These are phyloP conservation scores for Entomyzon cyanotis DNA, from an alignment of 2,113 vertebrate genomes.

Conservation along the genomic window DNA sequence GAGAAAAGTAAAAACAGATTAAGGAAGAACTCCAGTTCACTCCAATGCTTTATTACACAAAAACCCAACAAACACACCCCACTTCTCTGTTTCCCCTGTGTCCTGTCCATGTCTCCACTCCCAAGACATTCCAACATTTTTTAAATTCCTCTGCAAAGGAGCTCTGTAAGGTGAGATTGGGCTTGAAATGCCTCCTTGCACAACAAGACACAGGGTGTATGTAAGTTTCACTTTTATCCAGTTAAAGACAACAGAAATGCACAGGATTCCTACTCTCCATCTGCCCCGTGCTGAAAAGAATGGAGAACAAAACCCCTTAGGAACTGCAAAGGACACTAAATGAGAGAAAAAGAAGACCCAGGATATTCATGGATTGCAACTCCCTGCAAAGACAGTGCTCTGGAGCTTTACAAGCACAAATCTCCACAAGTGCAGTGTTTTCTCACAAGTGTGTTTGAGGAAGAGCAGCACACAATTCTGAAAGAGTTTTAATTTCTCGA, in stretches of 20 bases:
- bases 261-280: not conserved
- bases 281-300: not conserved
- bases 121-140: conserved; percentile 64
- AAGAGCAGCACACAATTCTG: not conserved
- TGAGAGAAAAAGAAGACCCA: not conserved
- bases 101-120: conserved; percentile 23
- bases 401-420: not conserved
- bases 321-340: not conserved
- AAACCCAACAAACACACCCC: conserved; percentile 24
- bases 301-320: not conserved
- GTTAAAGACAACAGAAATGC: not conserved
- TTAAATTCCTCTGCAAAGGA: conserved; percentile 27
- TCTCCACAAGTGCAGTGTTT: not conserved
- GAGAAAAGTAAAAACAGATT: conserved; percentile 45
- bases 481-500: not conserved
- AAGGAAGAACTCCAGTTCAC: conserved; percentile 25
- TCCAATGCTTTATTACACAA: not conserved
- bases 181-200: not conserved
- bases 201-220: not conserved
- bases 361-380: not conserved
- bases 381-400: not conserved
- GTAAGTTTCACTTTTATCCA: not conserved
- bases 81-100: conserved; percentile 7
- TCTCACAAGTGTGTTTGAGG: not conserved
- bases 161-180: conserved; percentile 32